These are phyloP conservation scores for Polyploca ridens DNA, from an alignment of 2,888 invertebrate genomes.

Conservation along the genomic window DNA sequence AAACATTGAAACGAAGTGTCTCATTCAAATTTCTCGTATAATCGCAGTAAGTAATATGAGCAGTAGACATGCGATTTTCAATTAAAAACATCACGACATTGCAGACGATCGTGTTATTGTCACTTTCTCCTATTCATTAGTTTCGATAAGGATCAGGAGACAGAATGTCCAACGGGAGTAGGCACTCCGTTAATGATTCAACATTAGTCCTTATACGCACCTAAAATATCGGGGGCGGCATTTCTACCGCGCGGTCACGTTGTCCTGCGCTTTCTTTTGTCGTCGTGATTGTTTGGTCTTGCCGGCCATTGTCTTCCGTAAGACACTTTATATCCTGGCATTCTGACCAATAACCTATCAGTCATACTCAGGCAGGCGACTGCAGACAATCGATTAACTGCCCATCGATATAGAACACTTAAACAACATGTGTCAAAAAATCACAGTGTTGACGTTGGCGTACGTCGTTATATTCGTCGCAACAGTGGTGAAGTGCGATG, in stretches of 20 bases:
- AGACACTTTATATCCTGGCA: constrained; percentile 81
- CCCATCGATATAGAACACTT: constrained; percentile 29
- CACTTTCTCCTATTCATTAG: constrained; percentile 66
- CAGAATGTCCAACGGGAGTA: constrained; percentile 63
- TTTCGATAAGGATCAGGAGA: constrained; percentile 63
- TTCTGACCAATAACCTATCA: constrained; percentile 64
- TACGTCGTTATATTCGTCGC: constrained; percentile 67
- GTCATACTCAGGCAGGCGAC: constrained; percentile 65
- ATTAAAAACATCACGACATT: constrained; percentile 13
- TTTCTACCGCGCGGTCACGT: constrained; percentile 78
- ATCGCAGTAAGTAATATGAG: constrained; percentile 4
- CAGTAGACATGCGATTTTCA: constrained; percentile 13
- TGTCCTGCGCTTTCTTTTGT: constrained; percentile 79
- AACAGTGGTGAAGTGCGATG: constrained; percentile 62
- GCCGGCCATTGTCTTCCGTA: constrained; percentile 75
- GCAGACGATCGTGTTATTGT: constrained; percentile 33
- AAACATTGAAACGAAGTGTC: background rate
- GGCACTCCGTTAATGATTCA: constrained; percentile 66
- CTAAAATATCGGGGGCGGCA: constrained; percentile 68
- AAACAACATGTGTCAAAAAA: constrained; percentile 69
- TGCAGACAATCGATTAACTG: constrained; percentile 49
- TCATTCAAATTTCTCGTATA: background rate
- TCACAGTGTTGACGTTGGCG: constrained; percentile 62
- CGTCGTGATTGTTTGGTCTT: constrained; percentile 70
- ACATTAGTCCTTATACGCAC: constrained; percentile 70